phyloP scores from a whole-genome alignment of 2,888 invertebrate species.

The Idaea biselata region DNA sequence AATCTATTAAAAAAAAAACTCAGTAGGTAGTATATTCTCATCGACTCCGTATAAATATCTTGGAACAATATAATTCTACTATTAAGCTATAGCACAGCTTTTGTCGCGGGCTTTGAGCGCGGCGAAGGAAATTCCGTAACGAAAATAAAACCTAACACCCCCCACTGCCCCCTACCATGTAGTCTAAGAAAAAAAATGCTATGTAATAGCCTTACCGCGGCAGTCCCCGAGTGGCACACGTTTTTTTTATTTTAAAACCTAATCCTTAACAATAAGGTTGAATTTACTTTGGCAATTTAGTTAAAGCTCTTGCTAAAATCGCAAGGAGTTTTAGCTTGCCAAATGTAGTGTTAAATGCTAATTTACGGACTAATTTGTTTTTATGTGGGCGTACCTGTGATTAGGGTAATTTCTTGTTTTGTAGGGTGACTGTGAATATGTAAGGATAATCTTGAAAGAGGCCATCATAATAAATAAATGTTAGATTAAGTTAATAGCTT shows the following conservation, averaged over 20 bases:
- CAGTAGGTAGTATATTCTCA: no score
- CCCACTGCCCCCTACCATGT: no score
- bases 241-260: background rate
- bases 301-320: background rate
- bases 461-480: background rate
- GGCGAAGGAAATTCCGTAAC: no score
- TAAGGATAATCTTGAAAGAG: background rate
- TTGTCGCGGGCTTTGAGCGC: no score
- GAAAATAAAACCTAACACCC: no score
- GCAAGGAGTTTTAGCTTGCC: constrained; percentile 11
- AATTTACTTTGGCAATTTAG: background rate
- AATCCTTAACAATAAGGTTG: background rate
- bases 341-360: constrained; percentile 36
- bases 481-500: background rate
- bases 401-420: constrained; percentile 25
- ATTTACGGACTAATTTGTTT: constrained; percentile 46
- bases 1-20: no score
- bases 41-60: no score
- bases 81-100: no score
- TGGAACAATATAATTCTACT: no score
- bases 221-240: no score
- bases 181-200: no score
- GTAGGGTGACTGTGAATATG: background rate
- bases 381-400: constrained; percentile 47
- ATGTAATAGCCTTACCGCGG: no score